These are phyloP conservation scores for Arizona elegans DNA, from an alignment of 2,113 vertebrate genomes.

Conservation along the genomic window DNA sequence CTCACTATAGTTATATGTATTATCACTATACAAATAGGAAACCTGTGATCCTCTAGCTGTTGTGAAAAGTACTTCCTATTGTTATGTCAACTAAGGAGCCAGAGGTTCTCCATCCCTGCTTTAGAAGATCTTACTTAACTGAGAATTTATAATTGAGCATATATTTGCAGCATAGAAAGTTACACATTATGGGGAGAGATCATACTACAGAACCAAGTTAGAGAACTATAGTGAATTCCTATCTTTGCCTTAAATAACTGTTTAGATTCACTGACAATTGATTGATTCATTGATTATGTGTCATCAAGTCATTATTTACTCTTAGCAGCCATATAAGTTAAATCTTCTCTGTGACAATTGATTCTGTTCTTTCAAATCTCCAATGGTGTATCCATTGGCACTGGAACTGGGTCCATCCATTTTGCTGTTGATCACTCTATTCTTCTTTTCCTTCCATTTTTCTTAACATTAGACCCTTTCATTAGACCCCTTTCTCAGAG, in stretches of 20 bases:
- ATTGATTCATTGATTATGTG: background rate
- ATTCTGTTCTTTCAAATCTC: background rate
- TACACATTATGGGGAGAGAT: background rate
- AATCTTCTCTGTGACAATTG: background rate
- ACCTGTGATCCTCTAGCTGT: background rate
- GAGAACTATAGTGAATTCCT: background rate
- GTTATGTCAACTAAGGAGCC: background rate
- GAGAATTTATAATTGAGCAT: background rate
- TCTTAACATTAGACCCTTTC: background rate
- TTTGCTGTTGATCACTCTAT: background rate
- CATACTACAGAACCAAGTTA: background rate
- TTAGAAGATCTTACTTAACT: background rate
- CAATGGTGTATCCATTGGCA: background rate
- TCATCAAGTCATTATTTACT: background rate
- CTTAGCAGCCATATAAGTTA: background rate
- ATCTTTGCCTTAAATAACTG: background rate
- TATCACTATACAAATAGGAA: slow-evolving; percentile 12
- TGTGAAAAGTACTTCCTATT: background rate
- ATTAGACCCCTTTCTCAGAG: background rate
- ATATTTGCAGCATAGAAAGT: background rate
- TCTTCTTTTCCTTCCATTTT: background rate
- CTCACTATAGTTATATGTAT: background rate
- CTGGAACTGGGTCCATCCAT: background rate
- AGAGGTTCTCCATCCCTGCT: background rate
- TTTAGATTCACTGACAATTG: background rate